Base-by-base conservation (phyloP, 1,140 invertebrate genomes). In the Subanguina moxae region DNA sequence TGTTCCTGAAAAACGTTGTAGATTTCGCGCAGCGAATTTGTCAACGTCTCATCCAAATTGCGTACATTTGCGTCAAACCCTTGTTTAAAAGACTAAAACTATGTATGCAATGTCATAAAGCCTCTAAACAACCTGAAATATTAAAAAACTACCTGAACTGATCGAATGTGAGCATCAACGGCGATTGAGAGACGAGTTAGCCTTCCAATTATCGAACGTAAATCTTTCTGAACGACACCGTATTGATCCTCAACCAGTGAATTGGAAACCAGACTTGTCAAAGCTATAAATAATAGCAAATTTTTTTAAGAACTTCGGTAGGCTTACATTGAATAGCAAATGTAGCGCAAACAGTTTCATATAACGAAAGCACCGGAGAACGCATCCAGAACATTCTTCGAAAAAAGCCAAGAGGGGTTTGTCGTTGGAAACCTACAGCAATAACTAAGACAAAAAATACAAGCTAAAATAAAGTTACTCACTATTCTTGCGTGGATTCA, bases 191-290 rank as follows among this genome's bases (percentile, higher is more conserved):
- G 62, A 19, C 67, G 61, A 23, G 67, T 68, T 43, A 68, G 38
- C 17, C 21, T 42, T 19, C 64, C 38, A 46, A 68, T 62, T 17
- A 27, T 52, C 28, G 43, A 21, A 9, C 45, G 52, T 21, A 68
- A 57, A 65, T 68, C 67, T 27, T 68, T 68, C 23, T 68, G 67
- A 0, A 68, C 67, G 17, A 68, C 67, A 32, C 67, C 67, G 28
- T 57, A 68, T 27, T 57, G 48, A 38, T 68, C 67, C 32, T 68
- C 67, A 5, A 17, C 21, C 8, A 68, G 19, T n/a, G 67, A 68
- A 17, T 68, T 38, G 1, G 57, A 38, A n/a, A 68, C 58, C 15
- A 58, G 38, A 17, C 19, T n/a, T 8, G 67, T 19, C 25, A 68
- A 38, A 57, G 42, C 67, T 65, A 43, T 43, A 65, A 21, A n/a